Conservation (phyloP, 1,140 invertebrate genomes). For the Drosophila ogumai region DNA sequence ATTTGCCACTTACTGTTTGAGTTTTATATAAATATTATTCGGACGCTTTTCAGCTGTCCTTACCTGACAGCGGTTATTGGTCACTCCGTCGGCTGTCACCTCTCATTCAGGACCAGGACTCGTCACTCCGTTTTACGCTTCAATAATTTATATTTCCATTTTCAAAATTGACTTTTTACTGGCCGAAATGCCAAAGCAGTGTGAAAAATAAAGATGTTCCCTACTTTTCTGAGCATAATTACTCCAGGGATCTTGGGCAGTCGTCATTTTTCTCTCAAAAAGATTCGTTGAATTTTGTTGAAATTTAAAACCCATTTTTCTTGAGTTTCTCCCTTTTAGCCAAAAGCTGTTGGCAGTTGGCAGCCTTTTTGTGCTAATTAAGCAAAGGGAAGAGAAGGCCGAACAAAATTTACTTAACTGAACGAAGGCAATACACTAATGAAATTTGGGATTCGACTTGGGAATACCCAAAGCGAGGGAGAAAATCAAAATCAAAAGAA, state of each 20-base stretch:
- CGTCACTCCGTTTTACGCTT: slow-evolving; percentile 49
- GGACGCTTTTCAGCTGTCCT: slow-evolving; percentile 29
- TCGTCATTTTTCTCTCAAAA: slow-evolving; percentile 6
- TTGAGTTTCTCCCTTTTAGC: slow-evolving; percentile 43
- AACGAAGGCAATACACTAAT: slow-evolving; percentile 2
- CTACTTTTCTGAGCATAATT: slow-evolving; percentile 69
- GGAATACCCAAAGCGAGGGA: slow-evolving; percentile 2
- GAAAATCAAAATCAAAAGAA: neutral
- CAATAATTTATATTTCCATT: slow-evolving; percentile 78
- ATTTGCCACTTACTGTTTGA: slow-evolving; percentile 45
- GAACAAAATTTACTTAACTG: slow-evolving; percentile 33
- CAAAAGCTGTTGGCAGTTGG: slow-evolving; percentile 36
- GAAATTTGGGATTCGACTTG: slow-evolving; percentile 11
- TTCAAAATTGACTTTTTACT: slow-evolving; percentile 64
- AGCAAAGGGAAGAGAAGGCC: slow-evolving; percentile 39
- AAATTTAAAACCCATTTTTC: slow-evolving; percentile 78
- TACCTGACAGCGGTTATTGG: slow-evolving; percentile 11
- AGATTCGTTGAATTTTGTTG: slow-evolving; percentile 39
- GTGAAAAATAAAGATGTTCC: slow-evolving; percentile 37
- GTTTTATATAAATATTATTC: slow-evolving; percentile 48
- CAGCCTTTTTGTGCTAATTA: slow-evolving; percentile 72
- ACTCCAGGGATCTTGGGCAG: slow-evolving; percentile 32
- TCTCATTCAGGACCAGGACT: neutral
- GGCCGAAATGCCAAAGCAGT: slow-evolving; percentile 29
- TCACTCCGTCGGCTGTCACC: neutral